Percentiles rank a stretch among this genome's conserved stretches.
Evolutionary conservation across 2,113 vertebrate genomes (phyloP).

Genomic region (Thermophis baileyi): DNA sequence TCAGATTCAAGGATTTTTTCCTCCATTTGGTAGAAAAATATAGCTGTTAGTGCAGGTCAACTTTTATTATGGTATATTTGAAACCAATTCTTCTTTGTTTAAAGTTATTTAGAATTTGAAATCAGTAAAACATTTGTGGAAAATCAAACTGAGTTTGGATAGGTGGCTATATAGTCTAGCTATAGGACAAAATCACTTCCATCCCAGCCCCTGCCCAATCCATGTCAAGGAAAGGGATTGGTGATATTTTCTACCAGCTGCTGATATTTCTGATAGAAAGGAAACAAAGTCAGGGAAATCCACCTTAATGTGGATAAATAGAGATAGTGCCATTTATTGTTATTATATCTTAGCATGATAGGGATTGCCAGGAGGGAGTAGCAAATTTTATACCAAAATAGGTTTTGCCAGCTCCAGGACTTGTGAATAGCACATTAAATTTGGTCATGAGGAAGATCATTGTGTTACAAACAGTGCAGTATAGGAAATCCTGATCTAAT

Average conservation of each 20-base stretch:
- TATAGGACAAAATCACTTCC: background rate
- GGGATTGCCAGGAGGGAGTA: background rate
- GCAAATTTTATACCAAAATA: background rate
- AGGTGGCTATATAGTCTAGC: background rate
- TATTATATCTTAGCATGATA: background rate
- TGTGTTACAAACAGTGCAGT: background rate
- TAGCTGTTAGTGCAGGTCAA: background rate
- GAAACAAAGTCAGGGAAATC: background rate
- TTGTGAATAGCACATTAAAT: background rate
- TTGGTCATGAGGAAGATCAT: background rate
- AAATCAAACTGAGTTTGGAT: background rate
- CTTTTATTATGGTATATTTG: background rate
- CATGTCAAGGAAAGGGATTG: background rate
- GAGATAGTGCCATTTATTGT: background rate
- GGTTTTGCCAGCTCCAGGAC: background rate
- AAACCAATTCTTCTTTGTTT: background rate
- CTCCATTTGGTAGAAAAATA: background rate
- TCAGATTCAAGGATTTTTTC: background rate
- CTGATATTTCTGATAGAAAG: background rate
- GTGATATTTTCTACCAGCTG: background rate
- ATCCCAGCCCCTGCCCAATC: background rate
- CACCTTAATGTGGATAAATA: background rate
- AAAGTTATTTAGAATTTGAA: slow-evolving; percentile 50
- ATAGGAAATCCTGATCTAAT: background rate
- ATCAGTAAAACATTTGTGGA: background rate